Evolutionary conservation across 2,113 vertebrate genomes (phyloP), one percentile per base, ranked within the genome.

Genomic region (Dolichotis patagonum): DNA sequence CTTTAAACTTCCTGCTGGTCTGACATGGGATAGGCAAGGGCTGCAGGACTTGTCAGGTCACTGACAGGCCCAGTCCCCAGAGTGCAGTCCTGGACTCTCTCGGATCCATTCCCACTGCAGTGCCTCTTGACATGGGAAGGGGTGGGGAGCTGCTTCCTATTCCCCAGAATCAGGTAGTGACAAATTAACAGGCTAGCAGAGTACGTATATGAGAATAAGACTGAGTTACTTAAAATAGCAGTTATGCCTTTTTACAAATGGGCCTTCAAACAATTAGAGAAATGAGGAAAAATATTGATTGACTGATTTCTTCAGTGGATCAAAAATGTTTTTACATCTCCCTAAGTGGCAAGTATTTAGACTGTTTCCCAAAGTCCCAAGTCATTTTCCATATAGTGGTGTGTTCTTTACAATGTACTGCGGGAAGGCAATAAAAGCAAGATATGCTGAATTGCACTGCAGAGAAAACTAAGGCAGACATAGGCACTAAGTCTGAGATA

Each of bases 281-380:
- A 94, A 46, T 43, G 90, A 88, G 94, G 54, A 46, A 82, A 97
- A 91, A 77, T n/a, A 83, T 11, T 62, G 12, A 30, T 84, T 89
- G 86, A 94, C 77, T 88, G 90, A 95, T 88, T 78, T 88, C 24
- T 38, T 43, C 90, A 67, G 38, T 88, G 30, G 41, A 52, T 87
- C n/a, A 78, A 87, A 94, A 90, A 38, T 46, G 22, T 84, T 87
- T 38, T 93, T 75, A 6, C 3, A 60, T 77, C 13, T 89, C 65
- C 20, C 28, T 94, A 58, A 1, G n/a, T 60, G 52, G 93, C 69
- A 90, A 93, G 86, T 60, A 88, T 82, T 92, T 28, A 91, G 38
- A 86, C 52, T 49, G 1, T 60, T 96, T 87, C 75, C 38, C 38
- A 92, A 83, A 84, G 56, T 38, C 26, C 84, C 54, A 93, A 65